These are phyloP conservation scores for Vespertilio murinus DNA, from an alignment of 2,797 vertebrate species.

Conservation along the genomic window DNA sequence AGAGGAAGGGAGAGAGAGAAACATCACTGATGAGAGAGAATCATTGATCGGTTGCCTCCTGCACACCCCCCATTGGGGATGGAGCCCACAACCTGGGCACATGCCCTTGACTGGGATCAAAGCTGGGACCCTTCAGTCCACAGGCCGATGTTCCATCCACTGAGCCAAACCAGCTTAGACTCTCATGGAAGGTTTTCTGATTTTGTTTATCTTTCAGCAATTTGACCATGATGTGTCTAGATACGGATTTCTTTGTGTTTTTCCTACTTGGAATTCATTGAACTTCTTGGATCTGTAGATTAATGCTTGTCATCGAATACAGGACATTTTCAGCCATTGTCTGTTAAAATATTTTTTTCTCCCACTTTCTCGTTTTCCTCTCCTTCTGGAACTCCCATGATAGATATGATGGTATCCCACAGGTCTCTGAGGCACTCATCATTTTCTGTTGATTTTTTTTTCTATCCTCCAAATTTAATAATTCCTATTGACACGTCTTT, in stretches of 20 bases:
- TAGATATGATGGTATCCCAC: neutral
- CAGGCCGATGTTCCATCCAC: too few relatives aligned
- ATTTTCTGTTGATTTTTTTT: neutral
- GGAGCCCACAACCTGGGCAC: too few relatives aligned
- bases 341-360: neutral
- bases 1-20: too few relatives aligned
- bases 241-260: neutral
- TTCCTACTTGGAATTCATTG: neutral
- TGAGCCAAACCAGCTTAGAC: too few relatives aligned
- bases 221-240: neutral
- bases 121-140: too few relatives aligned
- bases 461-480: neutral
- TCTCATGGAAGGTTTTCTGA: neutral
- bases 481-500: neutral
- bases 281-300: neutral
- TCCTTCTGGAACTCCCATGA: neutral
- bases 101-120: too few relatives aligned
- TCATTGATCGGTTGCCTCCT: too few relatives aligned
- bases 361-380: neutral
- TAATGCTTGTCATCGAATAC: neutral
- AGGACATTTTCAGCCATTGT: neutral
- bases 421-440: neutral
- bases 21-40: too few relatives aligned
- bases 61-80: too few relatives aligned
- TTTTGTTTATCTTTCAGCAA: neutral